Percentiles rank a stretch among this genome's conserved stretches.
Evolutionary conservation across 2,888 invertebrate genomes (phyloP).

Genomic region (Amiota minor): DNA sequence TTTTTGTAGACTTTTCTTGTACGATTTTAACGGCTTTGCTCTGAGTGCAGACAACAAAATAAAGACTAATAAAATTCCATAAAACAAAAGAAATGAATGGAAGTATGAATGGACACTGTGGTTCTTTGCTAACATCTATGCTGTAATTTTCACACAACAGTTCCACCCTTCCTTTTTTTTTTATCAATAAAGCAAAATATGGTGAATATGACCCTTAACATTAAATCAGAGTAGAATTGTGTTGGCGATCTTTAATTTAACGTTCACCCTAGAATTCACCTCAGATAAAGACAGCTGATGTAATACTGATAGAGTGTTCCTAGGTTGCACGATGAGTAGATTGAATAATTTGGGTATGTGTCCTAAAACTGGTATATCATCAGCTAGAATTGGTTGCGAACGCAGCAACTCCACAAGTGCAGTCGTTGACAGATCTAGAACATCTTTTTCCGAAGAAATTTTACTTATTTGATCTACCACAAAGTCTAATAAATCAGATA

Average conservation of each 20-base stretch:
- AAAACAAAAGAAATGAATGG: constrained; percentile 11
- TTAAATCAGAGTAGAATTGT: no score
- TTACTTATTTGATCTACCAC: constrained; percentile 85
- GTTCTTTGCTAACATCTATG: no score
- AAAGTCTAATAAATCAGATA: constrained; percentile 92
- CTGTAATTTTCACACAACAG: no score
- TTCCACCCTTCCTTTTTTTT: no score
- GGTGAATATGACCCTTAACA: no score
- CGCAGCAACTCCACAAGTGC: constrained; percentile 88
- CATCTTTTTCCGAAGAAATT: constrained; percentile 83
- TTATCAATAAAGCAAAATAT: no score
- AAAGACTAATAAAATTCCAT: background rate
- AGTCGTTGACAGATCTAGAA: constrained; percentile 86
- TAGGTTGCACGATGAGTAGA: constrained; percentile 84
- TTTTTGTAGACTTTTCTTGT: background rate
- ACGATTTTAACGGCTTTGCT: background rate
- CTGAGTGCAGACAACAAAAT: no score
- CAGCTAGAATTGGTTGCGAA: constrained; percentile 90
- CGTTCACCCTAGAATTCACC: constrained; percentile 77
- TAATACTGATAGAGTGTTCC: constrained; percentile 87
- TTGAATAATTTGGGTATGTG: constrained; percentile 87
- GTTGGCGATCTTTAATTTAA: no score
- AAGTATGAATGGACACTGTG: no score
- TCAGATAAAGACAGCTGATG: constrained; percentile 89
- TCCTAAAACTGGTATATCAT: constrained; percentile 90